These are phyloP conservation scores for Cephonodes hylas DNA, from an alignment of 2,888 invertebrate species.

Conservation along the genomic window DNA sequence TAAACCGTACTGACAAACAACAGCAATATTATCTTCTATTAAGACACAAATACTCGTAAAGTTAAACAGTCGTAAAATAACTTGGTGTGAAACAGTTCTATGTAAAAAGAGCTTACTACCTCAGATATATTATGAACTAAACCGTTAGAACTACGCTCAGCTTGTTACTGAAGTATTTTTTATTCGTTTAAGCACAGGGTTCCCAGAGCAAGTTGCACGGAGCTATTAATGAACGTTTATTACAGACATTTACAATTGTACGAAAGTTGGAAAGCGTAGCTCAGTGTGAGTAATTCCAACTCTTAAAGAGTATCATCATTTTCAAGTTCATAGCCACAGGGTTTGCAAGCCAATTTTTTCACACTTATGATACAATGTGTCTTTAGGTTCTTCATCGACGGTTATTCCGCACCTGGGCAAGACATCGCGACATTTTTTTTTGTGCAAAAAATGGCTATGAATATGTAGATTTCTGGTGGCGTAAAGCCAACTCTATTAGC, in stretches of 20 bases:
- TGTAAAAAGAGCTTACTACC: neutral
- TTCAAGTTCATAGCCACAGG: neutral
- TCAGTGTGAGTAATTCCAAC: neutral
- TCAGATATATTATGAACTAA: neutral
- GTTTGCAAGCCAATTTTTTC: neutral
- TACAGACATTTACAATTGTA: constrained; percentile 32
- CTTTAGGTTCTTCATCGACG: neutral
- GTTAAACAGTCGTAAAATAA: neutral
- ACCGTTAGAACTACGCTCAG: neutral
- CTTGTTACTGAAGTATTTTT: neutral
- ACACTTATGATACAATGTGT: neutral
- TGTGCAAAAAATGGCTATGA: no score
- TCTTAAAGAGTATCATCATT: neutral
- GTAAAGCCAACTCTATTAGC: no score
- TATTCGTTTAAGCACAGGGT: neutral
- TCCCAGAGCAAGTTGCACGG: constrained; percentile 13
- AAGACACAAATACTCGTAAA: no score
- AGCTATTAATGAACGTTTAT: constrained; percentile 36
- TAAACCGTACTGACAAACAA: no score
- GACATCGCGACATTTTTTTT: no score
- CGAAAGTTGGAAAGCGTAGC: constrained; percentile 22
- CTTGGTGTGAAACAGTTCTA: neutral
- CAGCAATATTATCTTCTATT: no score
- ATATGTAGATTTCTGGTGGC: no score
- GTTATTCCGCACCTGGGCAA: no score